Base-by-base conservation (phyloP, 64 coral and sea anemone species). In the Montipora cactus region DNA sequence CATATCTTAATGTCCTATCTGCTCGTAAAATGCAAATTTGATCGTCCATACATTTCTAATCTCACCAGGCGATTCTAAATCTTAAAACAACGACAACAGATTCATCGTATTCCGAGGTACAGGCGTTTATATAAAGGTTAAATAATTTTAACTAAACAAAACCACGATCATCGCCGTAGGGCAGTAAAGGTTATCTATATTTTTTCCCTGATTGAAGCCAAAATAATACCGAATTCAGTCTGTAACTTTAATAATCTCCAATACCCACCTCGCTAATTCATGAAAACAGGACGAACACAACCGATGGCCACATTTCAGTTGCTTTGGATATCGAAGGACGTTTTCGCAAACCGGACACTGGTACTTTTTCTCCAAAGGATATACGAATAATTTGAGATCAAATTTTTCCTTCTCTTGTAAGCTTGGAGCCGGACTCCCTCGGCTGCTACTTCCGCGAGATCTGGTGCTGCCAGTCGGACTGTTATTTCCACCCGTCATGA, bases 361-460 rank as follows among this genome's bases (percentile, higher is more conserved):
- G 44, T 94, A 99, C 72, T 96, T 99, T 57, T 91, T 93, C 21
- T 96, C 90, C 13, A 96, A 59, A 44, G 98, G 98, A 88, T 84
- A 99, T 28, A 99, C 85, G 51, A 99, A 96, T 49, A 92, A 75
- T 3, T 92, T 74, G 44, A 86, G 44, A 51, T 86, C 82, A 49
- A 86, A 20, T 76, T 89, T 92, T 52, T 91, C 87, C 71, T 74
- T 75, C 73, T 88, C 82, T 82, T 88, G 77, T 18, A 59, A 74
- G 22, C 59, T 76, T 55, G 72, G 80, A 84, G 83, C 78, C 16
- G 95, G 95, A 10, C 88, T 94, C 58, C 91, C 96, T 16, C 59
- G 10, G 37, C 77, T 87, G 49, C 88, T 96, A 14, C 53, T 57
- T 57, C 80, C 78, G 18, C 81, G 79, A 9, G 96, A 95, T 44